These are phyloP conservation scores for Cryptocephalus primarius DNA, from an alignment of 2,888 invertebrate genomes.

Conservation along the genomic window DNA sequence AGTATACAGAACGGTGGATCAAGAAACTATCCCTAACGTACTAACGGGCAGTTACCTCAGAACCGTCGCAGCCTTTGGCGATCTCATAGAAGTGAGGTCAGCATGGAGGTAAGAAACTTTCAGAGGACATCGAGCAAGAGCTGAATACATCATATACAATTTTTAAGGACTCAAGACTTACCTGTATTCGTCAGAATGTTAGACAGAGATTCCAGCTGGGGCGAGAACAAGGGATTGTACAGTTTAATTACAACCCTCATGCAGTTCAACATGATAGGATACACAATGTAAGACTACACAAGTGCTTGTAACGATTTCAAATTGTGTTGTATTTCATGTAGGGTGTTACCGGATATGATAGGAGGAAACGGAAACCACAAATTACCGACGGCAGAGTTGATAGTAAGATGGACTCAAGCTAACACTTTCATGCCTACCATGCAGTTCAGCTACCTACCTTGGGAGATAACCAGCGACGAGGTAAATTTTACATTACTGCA, in stretches of 20 bases:
- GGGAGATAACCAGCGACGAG: slow-evolving; percentile 46
- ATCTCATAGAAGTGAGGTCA: slow-evolving; percentile 59
- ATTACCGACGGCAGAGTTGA: slow-evolving; percentile 47
- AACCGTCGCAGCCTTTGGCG: slow-evolving; percentile 47
- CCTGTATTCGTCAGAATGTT: slow-evolving; percentile 67
- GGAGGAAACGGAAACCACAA: slow-evolving; percentile 43
- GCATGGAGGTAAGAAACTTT: slow-evolving; percentile 43
- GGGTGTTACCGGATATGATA: slow-evolving; percentile 70
- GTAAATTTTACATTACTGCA: too few relatives aligned
- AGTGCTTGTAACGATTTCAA: neutral
- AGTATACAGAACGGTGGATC: slow-evolving; percentile 35
- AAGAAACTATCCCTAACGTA: slow-evolving; percentile 45
- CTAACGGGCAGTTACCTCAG: slow-evolving; percentile 46
- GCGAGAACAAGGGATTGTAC: slow-evolving; percentile 55
- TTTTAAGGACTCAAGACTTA: slow-evolving; percentile 51
- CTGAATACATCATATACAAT: too few relatives aligned
- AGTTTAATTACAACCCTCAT: slow-evolving; percentile 63
- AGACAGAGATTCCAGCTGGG: slow-evolving; percentile 65
- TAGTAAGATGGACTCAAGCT: slow-evolving; percentile 69
- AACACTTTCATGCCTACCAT: slow-evolving; percentile 67
- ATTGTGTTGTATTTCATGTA: slow-evolving; percentile 6
- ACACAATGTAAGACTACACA: slow-evolving; percentile 27
- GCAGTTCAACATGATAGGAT: slow-evolving; percentile 44
- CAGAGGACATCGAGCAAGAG: neutral
- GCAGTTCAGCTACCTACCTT: slow-evolving; percentile 72